Percentiles rank a stretch among this genome's conserved stretches.
phyloP scores from a whole-genome alignment of 2,797 vertebrate species.

The Gallinago stenura region DNA sequence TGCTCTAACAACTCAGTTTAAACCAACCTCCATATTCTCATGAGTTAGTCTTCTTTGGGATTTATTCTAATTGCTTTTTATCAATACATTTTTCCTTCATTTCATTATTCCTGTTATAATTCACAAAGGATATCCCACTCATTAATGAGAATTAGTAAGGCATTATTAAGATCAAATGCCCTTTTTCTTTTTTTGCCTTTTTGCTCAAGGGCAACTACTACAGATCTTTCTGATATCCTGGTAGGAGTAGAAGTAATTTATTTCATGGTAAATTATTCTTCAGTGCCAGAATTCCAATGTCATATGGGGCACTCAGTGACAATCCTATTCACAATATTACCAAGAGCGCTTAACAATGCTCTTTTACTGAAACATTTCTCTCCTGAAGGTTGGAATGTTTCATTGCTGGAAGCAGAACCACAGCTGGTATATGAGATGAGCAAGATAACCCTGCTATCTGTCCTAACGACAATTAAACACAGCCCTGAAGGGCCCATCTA shows the following conservation, averaged over 20 bases:
- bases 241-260: conserved; percentile 20
- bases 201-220: conserved; percentile 13
- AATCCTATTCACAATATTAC: background rate
- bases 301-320: background rate
- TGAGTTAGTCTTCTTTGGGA: conserved; percentile 27
- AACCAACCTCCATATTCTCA: conserved; percentile 13
- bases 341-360: background rate
- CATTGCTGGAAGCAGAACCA: background rate
- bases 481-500: background rate
- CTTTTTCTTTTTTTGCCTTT: conserved; percentile 18
- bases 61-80: conserved; percentile 68
- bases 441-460: background rate
- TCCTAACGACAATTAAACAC: conserved; percentile 4
- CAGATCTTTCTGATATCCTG: conserved; percentile 15
- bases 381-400: conserved; percentile 6
- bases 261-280: conserved; percentile 4
- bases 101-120: background rate
- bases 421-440: background rate
- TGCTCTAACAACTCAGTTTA: background rate
- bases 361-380: background rate
- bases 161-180: conserved; percentile 23
- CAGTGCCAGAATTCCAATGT: background rate
- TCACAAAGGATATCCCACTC: conserved; percentile 40
- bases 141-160: conserved; percentile 51
- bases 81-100: conserved; percentile 47